Evolutionary conservation across 2,797 vertebrate species (phyloP).

Genomic region (Diplodus sargus): DNA sequence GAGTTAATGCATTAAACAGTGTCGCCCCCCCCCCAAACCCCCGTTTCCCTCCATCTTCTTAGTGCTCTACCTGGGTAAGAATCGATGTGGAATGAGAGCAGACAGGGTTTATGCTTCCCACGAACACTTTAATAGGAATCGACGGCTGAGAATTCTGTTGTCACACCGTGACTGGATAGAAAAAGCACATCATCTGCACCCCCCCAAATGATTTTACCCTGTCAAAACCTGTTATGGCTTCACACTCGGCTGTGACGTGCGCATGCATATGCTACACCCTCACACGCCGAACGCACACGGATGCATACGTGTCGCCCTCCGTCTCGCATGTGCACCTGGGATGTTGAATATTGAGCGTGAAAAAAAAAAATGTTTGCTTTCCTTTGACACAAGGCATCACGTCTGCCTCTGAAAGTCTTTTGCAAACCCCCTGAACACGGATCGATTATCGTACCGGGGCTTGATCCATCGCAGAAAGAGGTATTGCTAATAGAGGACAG

Average conservation of each 20-base stretch:
- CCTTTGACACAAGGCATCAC: slow-evolving; percentile 36
- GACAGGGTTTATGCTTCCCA: slow-evolving; percentile 59
- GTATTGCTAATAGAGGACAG: slow-evolving; percentile 38
- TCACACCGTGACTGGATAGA: slow-evolving; percentile 68
- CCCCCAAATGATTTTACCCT: slow-evolving; percentile 69
- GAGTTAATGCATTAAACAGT: slow-evolving; percentile 57
- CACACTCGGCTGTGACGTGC: slow-evolving; percentile 51
- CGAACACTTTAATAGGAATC: slow-evolving; percentile 68
- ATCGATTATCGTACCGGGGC: slow-evolving; percentile 48
- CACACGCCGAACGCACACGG: slow-evolving; percentile 22
- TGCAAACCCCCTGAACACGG: slow-evolving; percentile 27
- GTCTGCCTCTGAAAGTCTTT: slow-evolving; percentile 33
- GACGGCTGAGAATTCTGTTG: slow-evolving; percentile 65
- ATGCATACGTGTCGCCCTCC: not conserved
- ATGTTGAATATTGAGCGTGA: slow-evolving; percentile 33
- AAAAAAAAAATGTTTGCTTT: slow-evolving; percentile 32
- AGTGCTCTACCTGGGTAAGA: slow-evolving; percentile 48
- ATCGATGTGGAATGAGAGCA: slow-evolving; percentile 56
- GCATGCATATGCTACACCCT: slow-evolving; percentile 26
- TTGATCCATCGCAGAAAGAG: slow-evolving; percentile 59
- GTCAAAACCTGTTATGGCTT: slow-evolving; percentile 71
- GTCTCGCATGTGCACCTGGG: not conserved
- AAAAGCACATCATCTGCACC: slow-evolving; percentile 70
- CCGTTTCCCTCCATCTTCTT: slow-evolving; percentile 43
- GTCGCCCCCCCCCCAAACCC: not conserved